Base-by-base conservation (phyloP, 2,113 vertebrate genomes). In the Mormyrus iriodes region DNA sequence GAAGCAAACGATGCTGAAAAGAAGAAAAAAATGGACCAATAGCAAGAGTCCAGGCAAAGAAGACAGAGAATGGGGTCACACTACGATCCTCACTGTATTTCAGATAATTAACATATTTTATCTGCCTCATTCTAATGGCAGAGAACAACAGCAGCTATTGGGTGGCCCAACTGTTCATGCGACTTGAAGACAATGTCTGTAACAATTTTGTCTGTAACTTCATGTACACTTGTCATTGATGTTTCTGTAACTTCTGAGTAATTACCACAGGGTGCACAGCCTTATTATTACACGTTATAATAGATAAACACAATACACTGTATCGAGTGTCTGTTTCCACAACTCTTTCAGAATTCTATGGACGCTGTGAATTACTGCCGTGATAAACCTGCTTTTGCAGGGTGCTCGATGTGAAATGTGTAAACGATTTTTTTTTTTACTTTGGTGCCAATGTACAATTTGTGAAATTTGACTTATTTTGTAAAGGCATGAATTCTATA, bases 401-500 rank as follows among this genome's bases (percentile, higher is more conserved):
- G 90, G 91, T 90, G 91, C 90, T 79, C 87, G 44, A 88, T 91
- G 82, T 88, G 85, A 91, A 92, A 89, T 91, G 58, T 79, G 35
- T 5, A 91, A 91, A 91, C 88, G 76, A 91, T 89, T 31, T 88
- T 90, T 44, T 69, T 90, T 88, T 91, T 93, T 90, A 53, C 83
- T 90, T 91, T 91, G 89, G 88, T 76, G 46, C 83, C 88, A 90
- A 87, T 90, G 87, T 88, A 27, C 88, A 89, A 49, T 90, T 85
- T 88, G 31, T 87, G 79, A 90, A 90, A 69, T 86, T 82, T 91
- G 89, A 87, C 90, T 91, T 93, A 87, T 93, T 92, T 93, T 93
- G 88, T 84, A 92, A 93, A 91, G 91, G 90, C 89, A 46, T 90
- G 91, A 90, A 94, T 94, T 94, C 93, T 92, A 90, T 90, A 89